Percentiles rank a stretch among this genome's conserved stretches.
These are phyloP conservation scores for Entelurus aequoreus DNA, from an alignment of 2,113 vertebrate genomes.

Conservation along the genomic window DNA sequence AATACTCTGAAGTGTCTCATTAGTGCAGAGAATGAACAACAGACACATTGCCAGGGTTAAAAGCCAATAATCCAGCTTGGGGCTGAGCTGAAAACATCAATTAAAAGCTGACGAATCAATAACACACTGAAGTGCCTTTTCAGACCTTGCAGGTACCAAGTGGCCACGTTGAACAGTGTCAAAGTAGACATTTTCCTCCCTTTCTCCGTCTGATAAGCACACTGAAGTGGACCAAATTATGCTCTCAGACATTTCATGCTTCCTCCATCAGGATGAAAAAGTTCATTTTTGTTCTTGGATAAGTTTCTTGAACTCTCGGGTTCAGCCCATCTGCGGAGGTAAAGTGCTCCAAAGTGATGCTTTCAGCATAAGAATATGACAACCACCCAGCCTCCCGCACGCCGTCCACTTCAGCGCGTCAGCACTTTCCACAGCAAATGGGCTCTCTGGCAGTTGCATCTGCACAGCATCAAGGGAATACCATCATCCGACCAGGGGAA, in stretches of 20 bases:
- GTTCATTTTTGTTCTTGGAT: not conserved
- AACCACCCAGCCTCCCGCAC: constrained; percentile 18
- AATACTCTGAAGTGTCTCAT: no score
- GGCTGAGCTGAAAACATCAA: no score
- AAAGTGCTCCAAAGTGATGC: constrained; percentile 34
- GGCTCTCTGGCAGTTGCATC: constrained; percentile 33
- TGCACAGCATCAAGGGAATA: constrained; percentile 35
- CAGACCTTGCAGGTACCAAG: no score
- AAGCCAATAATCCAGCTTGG: no score
- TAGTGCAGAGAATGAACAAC: not conserved
- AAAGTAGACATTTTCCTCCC: no score
- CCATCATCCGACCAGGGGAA: constrained; percentile 6
- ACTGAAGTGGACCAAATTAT: not conserved
- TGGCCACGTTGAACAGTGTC: no score
- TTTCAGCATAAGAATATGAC: constrained; percentile 23
- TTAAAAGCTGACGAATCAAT: no score
- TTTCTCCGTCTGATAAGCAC: no score
- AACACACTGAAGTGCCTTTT: no score
- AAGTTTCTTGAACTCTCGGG: not conserved
- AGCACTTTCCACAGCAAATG: constrained; percentile 36
- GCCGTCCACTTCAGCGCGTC: constrained; percentile 28
- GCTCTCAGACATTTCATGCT: no score
- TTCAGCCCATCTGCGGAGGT: constrained; percentile 23
- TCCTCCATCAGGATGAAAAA: not conserved
- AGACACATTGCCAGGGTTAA: not conserved